Conservation (phyloP, 2,888 invertebrate species). For the Chaetogeoica ovagalla region DNA sequence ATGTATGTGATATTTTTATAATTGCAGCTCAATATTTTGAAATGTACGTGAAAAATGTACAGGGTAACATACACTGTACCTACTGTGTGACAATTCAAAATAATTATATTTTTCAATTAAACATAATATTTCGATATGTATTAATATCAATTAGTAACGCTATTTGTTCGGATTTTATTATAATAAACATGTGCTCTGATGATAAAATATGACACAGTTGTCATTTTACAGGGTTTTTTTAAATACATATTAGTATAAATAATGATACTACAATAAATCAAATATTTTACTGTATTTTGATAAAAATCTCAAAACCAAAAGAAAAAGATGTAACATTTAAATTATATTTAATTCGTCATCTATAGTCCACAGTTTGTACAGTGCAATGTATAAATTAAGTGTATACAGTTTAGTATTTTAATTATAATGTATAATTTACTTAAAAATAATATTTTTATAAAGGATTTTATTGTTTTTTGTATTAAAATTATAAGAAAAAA, state of each 20-base stretch:
- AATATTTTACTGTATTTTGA: no score
- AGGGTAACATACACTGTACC: conserved; percentile 25
- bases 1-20: conserved; percentile 18
- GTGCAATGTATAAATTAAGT: conserved; percentile 9
- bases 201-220: background rate
- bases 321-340: background rate
- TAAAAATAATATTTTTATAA: conserved; percentile 24
- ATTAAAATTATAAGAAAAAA: no score
- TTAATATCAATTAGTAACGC: background rate
- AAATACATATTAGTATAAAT: no score
- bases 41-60: conserved; percentile 24
- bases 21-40: conserved; percentile 28
- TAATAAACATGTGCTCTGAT: background rate
- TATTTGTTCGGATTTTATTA: background rate
- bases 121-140: background rate
- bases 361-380: background rate
- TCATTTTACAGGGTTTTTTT: no score
- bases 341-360: background rate
- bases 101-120: background rate
- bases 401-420: background rate
- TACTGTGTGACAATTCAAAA: background rate
- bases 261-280: no score
- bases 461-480: background rate
- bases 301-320: no score
- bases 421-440: conserved; percentile 3